These are phyloP conservation scores for Poeciliopsis infans DNA, from an alignment of 2,797 vertebrate genomes.

Conservation along the genomic window DNA sequence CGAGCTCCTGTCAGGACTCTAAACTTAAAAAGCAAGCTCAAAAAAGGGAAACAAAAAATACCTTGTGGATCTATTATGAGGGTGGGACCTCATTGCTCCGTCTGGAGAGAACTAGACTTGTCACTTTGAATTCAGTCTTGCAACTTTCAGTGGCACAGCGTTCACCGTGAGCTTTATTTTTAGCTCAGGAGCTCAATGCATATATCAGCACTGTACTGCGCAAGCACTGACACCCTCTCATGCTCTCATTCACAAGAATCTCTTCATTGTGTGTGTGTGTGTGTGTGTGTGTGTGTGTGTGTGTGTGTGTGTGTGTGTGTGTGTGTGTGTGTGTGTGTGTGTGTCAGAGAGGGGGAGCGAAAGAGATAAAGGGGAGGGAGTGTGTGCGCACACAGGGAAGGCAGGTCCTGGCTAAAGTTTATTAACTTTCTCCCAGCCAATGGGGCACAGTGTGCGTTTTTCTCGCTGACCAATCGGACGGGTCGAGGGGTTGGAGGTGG, in stretches of 20 bases:
- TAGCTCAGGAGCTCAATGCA: slow-evolving; percentile 81
- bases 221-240: slow-evolving; percentile 78
- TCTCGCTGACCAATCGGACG: slow-evolving; percentile 81
- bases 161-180: slow-evolving; percentile 82
- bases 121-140: slow-evolving; percentile 80
- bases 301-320: slow-evolving; percentile 56
- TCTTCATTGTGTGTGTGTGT: slow-evolving; percentile 73
- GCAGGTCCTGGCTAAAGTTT: slow-evolving; percentile 84
- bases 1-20: slow-evolving; percentile 59
- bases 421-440: slow-evolving; percentile 85
- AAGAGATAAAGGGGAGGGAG: slow-evolving; percentile 29
- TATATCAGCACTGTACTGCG: slow-evolving; percentile 80
- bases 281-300: slow-evolving; percentile 42
- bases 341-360: slow-evolving; percentile 22
- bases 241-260: slow-evolving; percentile 85
- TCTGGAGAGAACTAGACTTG: slow-evolving; percentile 75
- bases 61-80: slow-evolving; percentile 57
- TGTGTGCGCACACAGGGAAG: slow-evolving; percentile 69
- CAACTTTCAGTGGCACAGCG: slow-evolving; percentile 74
- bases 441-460: slow-evolving; percentile 77
- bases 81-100: slow-evolving; percentile 68
- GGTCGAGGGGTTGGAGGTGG: slow-evolving; percentile 82
- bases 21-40: slow-evolving; percentile 49
- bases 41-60: slow-evolving; percentile 26
- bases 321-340: slow-evolving; percentile 7